These are phyloP conservation scores for Anodontia alba DNA, from an alignment of 2,888 invertebrate species.

Conservation along the genomic window DNA sequence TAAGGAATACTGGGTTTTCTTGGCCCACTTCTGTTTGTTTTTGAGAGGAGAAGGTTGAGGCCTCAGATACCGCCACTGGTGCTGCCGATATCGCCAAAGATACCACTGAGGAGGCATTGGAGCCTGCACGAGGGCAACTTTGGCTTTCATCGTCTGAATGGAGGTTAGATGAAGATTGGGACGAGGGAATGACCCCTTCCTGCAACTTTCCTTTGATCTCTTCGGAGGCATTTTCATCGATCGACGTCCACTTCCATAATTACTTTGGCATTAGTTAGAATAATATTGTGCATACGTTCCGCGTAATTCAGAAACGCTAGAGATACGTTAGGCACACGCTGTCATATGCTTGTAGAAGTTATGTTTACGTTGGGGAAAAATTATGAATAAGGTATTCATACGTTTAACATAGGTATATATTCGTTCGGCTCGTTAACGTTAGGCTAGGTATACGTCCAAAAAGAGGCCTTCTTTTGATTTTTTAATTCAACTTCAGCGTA, in stretches of 20 bases:
- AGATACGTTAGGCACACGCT: neutral
- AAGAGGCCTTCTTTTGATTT: neutral
- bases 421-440: too few relatives aligned
- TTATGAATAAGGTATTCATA: neutral
- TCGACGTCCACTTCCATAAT: neutral
- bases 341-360: neutral
- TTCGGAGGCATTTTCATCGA: neutral
- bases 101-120: constrained; percentile 1
- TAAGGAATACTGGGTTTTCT: neutral
- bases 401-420: neutral
- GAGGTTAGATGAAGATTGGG: neutral
- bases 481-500: neutral
- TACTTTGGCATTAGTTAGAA: neutral
- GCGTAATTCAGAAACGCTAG: neutral
- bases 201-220: neutral
- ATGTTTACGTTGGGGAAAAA: neutral
- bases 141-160: neutral
- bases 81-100: neutral
- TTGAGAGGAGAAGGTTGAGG: neutral
- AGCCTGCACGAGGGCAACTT: too few relatives aligned
- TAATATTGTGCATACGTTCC: too few relatives aligned
- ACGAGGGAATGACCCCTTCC: neutral
- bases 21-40: neutral
- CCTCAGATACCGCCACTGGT: neutral
- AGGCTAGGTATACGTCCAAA: neutral